Evolutionary conservation across 2,113 vertebrate species (phyloP).

Genomic region (Hypomesus transpacificus): DNA sequence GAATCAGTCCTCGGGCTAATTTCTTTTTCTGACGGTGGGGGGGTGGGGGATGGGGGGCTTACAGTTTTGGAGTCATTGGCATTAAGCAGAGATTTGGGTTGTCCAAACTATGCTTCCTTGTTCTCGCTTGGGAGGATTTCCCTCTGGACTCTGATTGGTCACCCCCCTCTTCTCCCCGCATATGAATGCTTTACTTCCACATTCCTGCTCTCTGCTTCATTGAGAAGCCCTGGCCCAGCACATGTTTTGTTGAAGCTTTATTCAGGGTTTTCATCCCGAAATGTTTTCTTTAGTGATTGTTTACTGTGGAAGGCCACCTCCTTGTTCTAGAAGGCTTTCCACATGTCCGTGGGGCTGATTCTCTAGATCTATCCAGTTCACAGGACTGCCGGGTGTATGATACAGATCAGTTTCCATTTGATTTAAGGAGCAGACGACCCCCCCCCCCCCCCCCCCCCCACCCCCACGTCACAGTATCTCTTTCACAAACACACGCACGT

Average conservation of each 20-base stretch:
- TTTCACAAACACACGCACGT: neutral
- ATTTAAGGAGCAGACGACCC: too few relatives aligned
- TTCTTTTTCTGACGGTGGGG: constrained; percentile 8
- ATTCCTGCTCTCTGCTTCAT: neutral
- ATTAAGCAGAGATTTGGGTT: neutral
- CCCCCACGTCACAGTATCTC: neutral
- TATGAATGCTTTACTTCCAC: neutral
- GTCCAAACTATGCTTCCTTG: neutral
- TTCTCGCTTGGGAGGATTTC: neutral
- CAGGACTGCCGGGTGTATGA: too few relatives aligned
- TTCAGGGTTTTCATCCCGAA: neutral
- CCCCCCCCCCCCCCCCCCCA: too few relatives aligned
- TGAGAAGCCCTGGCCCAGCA: neutral
- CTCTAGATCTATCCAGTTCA: too few relatives aligned
- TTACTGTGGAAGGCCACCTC: too few relatives aligned
- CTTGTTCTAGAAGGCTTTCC: too few relatives aligned
- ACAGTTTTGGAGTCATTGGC: neutral
- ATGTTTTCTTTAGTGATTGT: too few relatives aligned
- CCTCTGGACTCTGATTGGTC: neutral
- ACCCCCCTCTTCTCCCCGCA: neutral
- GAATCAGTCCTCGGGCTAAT: constrained; percentile 17
- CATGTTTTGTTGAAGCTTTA: neutral
- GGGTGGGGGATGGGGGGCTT: neutral
- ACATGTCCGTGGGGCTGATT: too few relatives aligned
- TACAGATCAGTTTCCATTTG: too few relatives aligned